Conservation (phyloP, 2,888 invertebrate species). For the Latheticus oryzae region DNA sequence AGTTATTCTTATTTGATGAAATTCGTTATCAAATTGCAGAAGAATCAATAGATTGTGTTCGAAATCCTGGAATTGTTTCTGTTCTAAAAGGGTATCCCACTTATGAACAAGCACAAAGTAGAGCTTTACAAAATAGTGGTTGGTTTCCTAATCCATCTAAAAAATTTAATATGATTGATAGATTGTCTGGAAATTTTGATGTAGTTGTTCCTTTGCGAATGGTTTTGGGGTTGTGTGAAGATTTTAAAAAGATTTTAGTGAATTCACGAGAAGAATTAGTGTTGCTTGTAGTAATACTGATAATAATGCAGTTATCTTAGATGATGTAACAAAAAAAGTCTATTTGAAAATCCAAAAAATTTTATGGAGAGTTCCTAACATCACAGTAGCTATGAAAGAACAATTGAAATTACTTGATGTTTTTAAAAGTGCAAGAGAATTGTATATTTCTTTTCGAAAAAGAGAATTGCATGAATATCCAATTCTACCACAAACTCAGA, state of each 20-base stretch:
- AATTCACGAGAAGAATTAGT: constrained; percentile 43
- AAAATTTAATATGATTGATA: constrained; percentile 5
- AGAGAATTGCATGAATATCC: constrained; percentile 42
- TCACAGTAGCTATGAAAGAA: constrained; percentile 23
- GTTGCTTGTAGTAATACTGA: constrained; percentile 35
- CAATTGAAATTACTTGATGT: constrained; percentile 8
- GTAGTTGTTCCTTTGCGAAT: constrained; percentile 27
- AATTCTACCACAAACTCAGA: constrained; percentile 26
- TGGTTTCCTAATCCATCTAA: constrained; percentile 18
- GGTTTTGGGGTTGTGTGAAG: constrained; percentile 57
- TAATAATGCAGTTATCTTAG: constrained; percentile 38
- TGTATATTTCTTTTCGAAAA: constrained; percentile 28
- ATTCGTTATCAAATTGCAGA: constrained; percentile 26
- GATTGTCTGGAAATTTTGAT: constrained; percentile 30
- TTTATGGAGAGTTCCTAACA: constrained; percentile 40
- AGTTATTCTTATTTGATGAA: constrained; percentile 40
- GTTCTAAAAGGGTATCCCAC: constrained; percentile 59
- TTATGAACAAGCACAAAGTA: constrained; percentile 48
- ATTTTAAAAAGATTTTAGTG: constrained; percentile 46
- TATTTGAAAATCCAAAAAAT: too few species aligned
- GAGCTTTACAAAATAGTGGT: constrained; percentile 27
- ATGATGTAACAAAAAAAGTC: too few species aligned
- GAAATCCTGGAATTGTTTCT: constrained; percentile 57
- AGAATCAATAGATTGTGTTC: constrained; percentile 35
- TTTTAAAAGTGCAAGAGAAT: constrained; percentile 5